Evolutionary conservation across 2,113 vertebrate species (phyloP).

Genomic region (Carassius carassius): DNA sequence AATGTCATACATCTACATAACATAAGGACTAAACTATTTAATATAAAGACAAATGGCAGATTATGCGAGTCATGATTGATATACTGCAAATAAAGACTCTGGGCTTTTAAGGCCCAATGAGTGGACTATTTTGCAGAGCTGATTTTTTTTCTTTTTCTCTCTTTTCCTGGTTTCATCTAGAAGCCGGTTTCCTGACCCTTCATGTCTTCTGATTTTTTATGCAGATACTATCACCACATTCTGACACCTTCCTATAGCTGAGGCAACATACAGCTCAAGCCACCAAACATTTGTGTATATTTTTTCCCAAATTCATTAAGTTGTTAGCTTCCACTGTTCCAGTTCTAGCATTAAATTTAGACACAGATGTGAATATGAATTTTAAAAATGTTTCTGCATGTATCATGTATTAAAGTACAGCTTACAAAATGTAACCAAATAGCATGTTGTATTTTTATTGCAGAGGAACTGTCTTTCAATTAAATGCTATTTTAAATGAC

Average conservation of each 20-base stretch:
- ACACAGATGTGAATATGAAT: not conserved
- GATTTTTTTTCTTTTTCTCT: not conserved
- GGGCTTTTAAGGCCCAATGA: not conserved
- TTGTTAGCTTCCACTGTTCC: not conserved
- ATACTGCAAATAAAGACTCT: not conserved
- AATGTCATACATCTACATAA: not conserved
- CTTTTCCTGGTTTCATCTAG: slow-evolving; percentile 57
- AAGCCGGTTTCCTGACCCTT: slow-evolving; percentile 63
- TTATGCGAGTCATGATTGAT: not conserved
- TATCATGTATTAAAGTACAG: not conserved
- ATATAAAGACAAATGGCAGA: not conserved
- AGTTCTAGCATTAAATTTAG: not conserved
- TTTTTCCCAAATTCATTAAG: not conserved
- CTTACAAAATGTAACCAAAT: not conserved
- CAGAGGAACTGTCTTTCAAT: not conserved
- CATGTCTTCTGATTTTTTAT: slow-evolving; percentile 56
- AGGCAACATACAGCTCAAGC: not conserved
- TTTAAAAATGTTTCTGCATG: too few relatives aligned
- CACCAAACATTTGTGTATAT: too few relatives aligned
- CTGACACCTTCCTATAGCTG: slow-evolving; percentile 11
- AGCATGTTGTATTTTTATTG: not conserved
- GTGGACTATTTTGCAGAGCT: not conserved
- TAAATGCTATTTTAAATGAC: not conserved
- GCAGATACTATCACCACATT: not conserved
- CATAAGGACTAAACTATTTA: not conserved